Evolutionary conservation across 1,140 invertebrate species (phyloP).

Genomic region (Drosophila simulans): DNA sequence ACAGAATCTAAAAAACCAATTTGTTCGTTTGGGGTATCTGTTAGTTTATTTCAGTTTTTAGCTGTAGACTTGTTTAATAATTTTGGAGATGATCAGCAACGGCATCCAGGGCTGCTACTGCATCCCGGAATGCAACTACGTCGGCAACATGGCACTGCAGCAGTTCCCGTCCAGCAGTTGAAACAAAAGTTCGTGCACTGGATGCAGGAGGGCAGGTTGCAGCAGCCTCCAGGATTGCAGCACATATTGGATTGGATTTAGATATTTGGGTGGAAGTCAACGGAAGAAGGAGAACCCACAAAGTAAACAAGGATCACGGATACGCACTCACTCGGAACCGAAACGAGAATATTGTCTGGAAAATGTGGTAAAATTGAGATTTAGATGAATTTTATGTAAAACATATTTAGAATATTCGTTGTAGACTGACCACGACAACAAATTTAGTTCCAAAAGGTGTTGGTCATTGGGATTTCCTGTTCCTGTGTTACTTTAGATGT

Average conservation of each 20-base stretch:
- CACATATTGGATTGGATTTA: slow-evolving; percentile 37
- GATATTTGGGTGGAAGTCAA: not conserved
- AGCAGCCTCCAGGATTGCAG: slow-evolving; percentile 66
- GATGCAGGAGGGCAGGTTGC: slow-evolving; percentile 44
- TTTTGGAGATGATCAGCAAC: slow-evolving; percentile 23
- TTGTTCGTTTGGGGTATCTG: too few relatives aligned
- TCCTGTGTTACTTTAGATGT: slow-evolving; percentile 32
- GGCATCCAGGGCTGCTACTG: slow-evolving; percentile 37
- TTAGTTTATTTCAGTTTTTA: not conserved
- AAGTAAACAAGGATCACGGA: not conserved
- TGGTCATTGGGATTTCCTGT: slow-evolving; percentile 10
- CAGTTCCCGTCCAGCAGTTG: slow-evolving; percentile 65
- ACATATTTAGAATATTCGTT: not conserved
- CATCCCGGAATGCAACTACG: slow-evolving; percentile 33
- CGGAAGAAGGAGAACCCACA: not conserved
- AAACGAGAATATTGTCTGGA: too few relatives aligned
- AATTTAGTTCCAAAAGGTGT: slow-evolving; percentile 26
- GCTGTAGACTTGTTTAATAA: not conserved
- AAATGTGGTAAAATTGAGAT: too few relatives aligned
- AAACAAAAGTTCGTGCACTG: slow-evolving; percentile 70
- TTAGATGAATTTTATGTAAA: not conserved
- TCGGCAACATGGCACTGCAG: slow-evolving; percentile 28
- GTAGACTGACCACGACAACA: slow-evolving; percentile 24
- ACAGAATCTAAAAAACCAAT: too few relatives aligned
- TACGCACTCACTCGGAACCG: not conserved